phyloP scores from a whole-genome alignment of 2,113 vertebrate species.

The Rhadina sibilatrix region DNA sequence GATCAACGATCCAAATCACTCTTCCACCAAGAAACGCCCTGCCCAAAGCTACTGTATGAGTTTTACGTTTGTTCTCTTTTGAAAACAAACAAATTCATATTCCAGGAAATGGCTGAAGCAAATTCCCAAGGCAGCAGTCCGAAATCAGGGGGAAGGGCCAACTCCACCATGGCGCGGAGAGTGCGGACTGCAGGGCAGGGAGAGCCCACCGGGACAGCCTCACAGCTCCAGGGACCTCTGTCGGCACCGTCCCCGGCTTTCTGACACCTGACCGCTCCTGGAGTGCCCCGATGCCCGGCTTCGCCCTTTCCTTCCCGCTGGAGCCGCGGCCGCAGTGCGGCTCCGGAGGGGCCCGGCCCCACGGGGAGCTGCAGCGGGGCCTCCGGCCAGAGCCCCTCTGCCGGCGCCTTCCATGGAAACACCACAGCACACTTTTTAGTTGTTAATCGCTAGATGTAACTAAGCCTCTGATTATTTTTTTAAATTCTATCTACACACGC shows the following conservation, averaged over 20 bases:
- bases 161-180: fast-evolving
- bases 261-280: fast-evolving
- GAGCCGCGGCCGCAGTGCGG: neutral
- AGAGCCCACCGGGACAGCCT: neutral
- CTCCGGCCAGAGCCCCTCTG: neutral
- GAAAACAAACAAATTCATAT: constrained; percentile 54
- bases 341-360: neutral
- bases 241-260: fast-evolving
- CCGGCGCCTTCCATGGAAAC: neutral
- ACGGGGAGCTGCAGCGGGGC: neutral
- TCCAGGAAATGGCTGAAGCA: constrained; percentile 47
- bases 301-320: neutral
- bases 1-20: neutral
- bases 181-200: fast-evolving
- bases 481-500: neutral
- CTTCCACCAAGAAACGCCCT: neutral
- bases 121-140: constrained; percentile 35
- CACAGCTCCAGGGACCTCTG: neutral
- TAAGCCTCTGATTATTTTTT: neutral
- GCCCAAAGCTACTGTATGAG: neutral
- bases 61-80: constrained; percentile 39
- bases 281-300: fast-evolving
- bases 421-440: neutral
- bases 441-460: neutral
- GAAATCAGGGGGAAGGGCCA: neutral